These are phyloP conservation scores for Idaea dimidiata DNA, from an alignment of 2,888 invertebrate genomes.

Conservation along the genomic window DNA sequence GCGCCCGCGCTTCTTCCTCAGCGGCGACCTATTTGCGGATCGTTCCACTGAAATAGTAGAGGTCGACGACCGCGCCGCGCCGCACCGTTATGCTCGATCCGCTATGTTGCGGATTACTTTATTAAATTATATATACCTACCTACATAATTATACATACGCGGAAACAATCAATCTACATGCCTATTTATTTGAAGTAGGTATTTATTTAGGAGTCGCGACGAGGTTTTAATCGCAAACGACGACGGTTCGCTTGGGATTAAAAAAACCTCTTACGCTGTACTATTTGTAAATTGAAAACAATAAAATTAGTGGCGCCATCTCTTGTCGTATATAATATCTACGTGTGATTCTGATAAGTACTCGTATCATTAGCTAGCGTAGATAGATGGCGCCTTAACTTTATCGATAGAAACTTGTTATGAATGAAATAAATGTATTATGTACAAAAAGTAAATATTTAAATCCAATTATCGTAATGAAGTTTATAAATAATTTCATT, in stretches of 20 bases:
- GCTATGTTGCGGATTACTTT: not conserved
- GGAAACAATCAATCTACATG: not conserved
- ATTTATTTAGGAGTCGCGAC: not conserved
- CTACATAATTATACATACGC: not conserved
- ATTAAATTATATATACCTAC: not conserved
- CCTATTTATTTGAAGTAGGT: too few relatives aligned
- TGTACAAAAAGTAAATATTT: too few relatives aligned
- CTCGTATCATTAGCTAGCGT: too few relatives aligned
- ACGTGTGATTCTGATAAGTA: too few relatives aligned
- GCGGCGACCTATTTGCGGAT: conserved; percentile 37
- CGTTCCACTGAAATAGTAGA: conserved; percentile 37
- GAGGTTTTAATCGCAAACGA: too few relatives aligned
- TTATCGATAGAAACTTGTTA: too few relatives aligned
- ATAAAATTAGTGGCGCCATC: conserved; percentile 17
- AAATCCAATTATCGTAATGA: too few relatives aligned
- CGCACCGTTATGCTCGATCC: conserved; percentile 15
- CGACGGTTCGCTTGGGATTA: not conserved
- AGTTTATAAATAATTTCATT: too few relatives aligned
- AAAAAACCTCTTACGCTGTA: not conserved
- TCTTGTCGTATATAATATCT: conserved; percentile 21
- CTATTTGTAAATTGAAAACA: too few relatives aligned
- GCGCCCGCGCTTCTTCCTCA: not conserved
- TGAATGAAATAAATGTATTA: too few relatives aligned
- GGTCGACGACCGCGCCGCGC: conserved; percentile 1
- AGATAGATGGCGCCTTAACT: too few relatives aligned